Percentiles rank a stretch among this genome's conserved stretches.
Conservation (phyloP, 2,888 invertebrate genomes). For the Tridacna crocea region DNA sequence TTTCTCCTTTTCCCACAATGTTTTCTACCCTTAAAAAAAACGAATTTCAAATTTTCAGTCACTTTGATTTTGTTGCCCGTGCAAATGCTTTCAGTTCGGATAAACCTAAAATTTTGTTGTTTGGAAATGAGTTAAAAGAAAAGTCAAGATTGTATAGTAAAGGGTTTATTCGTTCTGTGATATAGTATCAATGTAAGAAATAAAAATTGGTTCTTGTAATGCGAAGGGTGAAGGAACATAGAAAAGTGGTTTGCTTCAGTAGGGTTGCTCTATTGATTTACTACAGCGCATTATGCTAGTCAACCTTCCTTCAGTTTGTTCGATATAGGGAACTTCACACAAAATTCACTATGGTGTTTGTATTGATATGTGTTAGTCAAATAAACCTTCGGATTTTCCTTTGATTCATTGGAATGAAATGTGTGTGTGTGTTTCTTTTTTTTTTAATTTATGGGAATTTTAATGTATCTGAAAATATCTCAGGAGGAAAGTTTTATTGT, state of each 20-base stretch:
- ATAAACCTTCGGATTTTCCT: too few species aligned
- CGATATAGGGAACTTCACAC: conserved; percentile 23
- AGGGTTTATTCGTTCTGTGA: not conserved
- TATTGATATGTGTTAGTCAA: conserved; percentile 8
- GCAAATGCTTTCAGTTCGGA: too few species aligned
- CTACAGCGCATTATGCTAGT: conserved; percentile 17
- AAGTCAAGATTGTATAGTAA: not conserved
- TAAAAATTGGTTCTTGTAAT: not conserved
- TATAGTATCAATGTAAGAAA: not conserved
- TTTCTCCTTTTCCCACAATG: not conserved
- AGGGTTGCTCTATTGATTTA: conserved; percentile 27
- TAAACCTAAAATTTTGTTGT: too few species aligned
- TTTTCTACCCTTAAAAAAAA: too few species aligned
- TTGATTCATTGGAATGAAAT: too few species aligned
- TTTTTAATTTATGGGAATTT: too few species aligned
- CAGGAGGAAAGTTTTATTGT: too few species aligned
- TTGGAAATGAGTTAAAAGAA: not conserved
- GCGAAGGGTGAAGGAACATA: conserved; percentile 3
- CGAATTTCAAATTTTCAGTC: too few species aligned
- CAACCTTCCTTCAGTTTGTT: conserved; percentile 15
- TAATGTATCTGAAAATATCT: too few species aligned
- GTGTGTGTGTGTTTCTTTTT: too few species aligned
- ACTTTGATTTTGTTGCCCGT: too few species aligned
- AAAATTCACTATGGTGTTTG: conserved; percentile 18
- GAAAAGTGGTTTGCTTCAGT: not conserved